A percentile compares a stretch with the other conserved stretches of the same genome.
These are phyloP conservation scores for Arion vulgaris DNA, from an alignment of 1,140 invertebrate genomes.

Conservation along the genomic window DNA sequence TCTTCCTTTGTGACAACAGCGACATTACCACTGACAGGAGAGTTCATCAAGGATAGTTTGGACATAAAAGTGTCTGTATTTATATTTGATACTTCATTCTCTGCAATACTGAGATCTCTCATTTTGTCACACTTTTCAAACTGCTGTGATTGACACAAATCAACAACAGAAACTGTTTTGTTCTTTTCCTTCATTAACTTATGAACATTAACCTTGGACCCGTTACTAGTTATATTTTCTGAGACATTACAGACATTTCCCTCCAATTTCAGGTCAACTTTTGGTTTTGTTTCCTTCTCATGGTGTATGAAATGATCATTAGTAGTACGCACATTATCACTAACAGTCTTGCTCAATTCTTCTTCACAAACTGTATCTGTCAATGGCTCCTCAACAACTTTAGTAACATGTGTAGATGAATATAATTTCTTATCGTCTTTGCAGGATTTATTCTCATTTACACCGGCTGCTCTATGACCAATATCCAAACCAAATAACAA, in stretches of 20 bases:
- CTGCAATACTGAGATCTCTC: background rate
- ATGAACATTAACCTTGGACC: background rate
- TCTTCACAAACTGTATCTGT: background rate
- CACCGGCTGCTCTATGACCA: background rate
- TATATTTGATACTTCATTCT: background rate
- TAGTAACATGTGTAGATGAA: background rate
- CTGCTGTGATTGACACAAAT: background rate
- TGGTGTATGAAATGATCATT: background rate
- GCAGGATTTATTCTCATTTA: background rate
- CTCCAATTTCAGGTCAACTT: background rate
- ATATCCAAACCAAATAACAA: conserved; percentile 23
- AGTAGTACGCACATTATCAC: background rate
- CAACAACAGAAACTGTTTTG: background rate
- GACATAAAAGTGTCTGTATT: background rate
- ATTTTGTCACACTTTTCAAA: background rate
- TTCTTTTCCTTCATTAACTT: background rate
- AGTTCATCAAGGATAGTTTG: background rate
- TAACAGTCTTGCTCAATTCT: no score
- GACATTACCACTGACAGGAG: background rate
- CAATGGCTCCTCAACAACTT: background rate
- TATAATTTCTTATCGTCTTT: background rate
- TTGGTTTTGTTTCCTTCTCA: background rate
- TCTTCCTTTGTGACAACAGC: background rate
- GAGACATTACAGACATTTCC: background rate
- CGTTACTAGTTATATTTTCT: background rate